Evolutionary conservation across 1,140 invertebrate species (phyloP), one percentile per base, ranked within the genome.

Genomic region (Ectropis grisescens): DNA sequence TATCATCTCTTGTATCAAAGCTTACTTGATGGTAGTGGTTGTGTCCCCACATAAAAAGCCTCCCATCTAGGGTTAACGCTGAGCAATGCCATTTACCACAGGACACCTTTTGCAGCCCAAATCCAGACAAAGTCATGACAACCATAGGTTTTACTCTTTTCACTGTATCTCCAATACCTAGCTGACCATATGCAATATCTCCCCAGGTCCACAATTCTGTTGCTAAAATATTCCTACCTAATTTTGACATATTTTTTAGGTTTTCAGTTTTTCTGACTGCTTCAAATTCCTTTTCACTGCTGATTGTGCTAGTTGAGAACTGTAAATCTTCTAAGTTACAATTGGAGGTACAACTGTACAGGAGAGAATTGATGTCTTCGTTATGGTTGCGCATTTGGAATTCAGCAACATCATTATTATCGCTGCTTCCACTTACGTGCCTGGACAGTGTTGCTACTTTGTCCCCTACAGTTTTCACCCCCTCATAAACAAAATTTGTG

Each of bases 161-260:
- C 7, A 92, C 87, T 30, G 85, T 88, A 71, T 95, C 93, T 9
- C 92, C 93, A 9, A 90, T 88, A 11, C 93, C 93, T 31, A 95
- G 82, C 47, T 94, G 90, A 0, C 93, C 93, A 58, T 90, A 87
- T 39, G 87, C 85, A 29, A 90, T 86, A 47, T 89, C 87, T 10
- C 93, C 94, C 89, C 93, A 95, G 1, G 88, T 88, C 89, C 92
- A 95, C 1, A 95, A 84, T 78, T 94, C 91, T 15, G 91, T 92
- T 31, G 89, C 87, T 22, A 93, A 60, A 39, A 90, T 71, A 54
- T 85, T 85, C 48, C 84, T 86, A 0, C 89, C 90, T 13, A 83
- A 80, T 34, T 86, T 84, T 10, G 89, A 79, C 25, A 91, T 72
- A 14, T 74, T 72, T 46, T 79, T 81, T 9, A 78, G 53, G 37